Base-by-base conservation (phyloP, 2,797 vertebrate species). In the Sebastes cheni region DNA sequence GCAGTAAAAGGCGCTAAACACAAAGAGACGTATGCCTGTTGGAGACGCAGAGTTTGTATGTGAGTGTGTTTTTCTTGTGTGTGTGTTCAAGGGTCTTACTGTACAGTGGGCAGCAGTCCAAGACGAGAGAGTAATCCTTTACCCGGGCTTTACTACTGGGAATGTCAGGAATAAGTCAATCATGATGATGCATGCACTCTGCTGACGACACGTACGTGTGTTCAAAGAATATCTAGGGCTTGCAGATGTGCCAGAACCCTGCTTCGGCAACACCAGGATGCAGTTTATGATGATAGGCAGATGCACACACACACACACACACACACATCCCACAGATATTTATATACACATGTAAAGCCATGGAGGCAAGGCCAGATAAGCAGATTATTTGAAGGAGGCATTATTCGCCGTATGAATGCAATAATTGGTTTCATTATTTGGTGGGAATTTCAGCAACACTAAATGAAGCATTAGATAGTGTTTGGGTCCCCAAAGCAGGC, bases 381-480 rank as follows among this genome's bases (percentile, higher is more conserved):
- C 82, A 94, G 89, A 95, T 94, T 93, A 93, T 91, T 93, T 86
- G 84, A 92, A 92, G 91, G 87, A 90, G 80, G 88, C 89, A 90
- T 93, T 92, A 89, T 93, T 94, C 88, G 84, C 79, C 54, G 61
- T 85, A 82, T 90, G 85, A 90, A 93, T 90, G 89, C 88, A 92
- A 92, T 93, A 90, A 94, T 95, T 93, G 81, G 84, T 91, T 92
- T 93, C 69, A 91, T 92, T 92, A 93, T 93, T 89, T 86, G 86
- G 81, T 84, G 83, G 81, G 73, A 92, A 82, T 88, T 86, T 88
- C 72, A 77, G 83, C 67, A 85, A 80, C 55, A 87, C 86, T 84
- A 90, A 92, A 92, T 88, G 72, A 89, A 84, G 83, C 80, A 83
- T 84, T 84, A 83, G 85, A 89, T 79, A 80, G 72, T 50, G 58